Evolutionary conservation across 2,888 invertebrate genomes (phyloP), one percentile per base, ranked within the genome.

Genomic region (Polyploca ridens): DNA sequence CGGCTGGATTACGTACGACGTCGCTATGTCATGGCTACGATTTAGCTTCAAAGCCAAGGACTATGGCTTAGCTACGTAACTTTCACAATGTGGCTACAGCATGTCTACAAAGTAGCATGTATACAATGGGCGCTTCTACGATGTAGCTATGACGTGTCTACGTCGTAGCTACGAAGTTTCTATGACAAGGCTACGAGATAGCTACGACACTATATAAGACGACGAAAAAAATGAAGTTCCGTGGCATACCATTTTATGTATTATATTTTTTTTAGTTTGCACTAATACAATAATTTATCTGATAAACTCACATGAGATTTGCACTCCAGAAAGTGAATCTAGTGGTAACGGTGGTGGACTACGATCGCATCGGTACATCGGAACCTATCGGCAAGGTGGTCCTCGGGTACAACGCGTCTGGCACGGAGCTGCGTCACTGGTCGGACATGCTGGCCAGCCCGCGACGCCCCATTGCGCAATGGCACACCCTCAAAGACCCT

Each of bases 401-500:
- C 75, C 96, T 99, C 81, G 99, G 99, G 64, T 99, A 99, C 95
- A 99, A 98, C 94, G 99, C 99, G 82, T 98, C 98, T 71, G 99
- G 99, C 76, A 99, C 99, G 46, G 99, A 99, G 93, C 95, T 99
- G 73, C 97, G 99, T 82, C 99, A 99, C 94, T 99, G 99, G 99
- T 99, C 99, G 74, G 99, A 99, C 94, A 99, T 99, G 99, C 94
- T 99, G 94, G 99, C 99, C 82, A 99, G 99, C 81, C 99, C 99
- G 59, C 96, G 99, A 85, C 97, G 99, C 90, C 99, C 99, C 69
- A 99, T 99, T 84, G 99, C 99, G 81, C 99, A 99, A 93, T 99
- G 99, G 99, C 99, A 99, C 91, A 99, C 99, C 75, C 97, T 99
- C 77, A 99, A 99, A 94, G 99, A 99, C 93, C 97, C 99, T 79